phyloP scores from a whole-genome alignment of 2,113 vertebrate genomes.

The Aspiorhynchus laticeps region DNA sequence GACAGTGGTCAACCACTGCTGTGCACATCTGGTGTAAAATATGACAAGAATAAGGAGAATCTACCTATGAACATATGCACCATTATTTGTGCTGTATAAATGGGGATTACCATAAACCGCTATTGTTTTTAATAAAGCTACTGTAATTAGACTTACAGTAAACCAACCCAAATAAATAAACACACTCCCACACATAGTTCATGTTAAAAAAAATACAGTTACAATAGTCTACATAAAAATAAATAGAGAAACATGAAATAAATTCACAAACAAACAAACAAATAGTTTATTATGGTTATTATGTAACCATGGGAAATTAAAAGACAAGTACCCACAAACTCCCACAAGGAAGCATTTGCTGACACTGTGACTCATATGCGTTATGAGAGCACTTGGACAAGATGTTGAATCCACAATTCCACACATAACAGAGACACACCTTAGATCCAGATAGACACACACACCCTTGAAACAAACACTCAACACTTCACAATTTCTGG shows the following conservation, averaged over 20 bases:
- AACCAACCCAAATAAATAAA: no score
- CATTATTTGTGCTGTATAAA: neutral
- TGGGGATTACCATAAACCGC: neutral
- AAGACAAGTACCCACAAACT: neutral
- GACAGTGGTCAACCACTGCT: neutral
- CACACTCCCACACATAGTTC: no score
- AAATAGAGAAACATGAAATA: neutral
- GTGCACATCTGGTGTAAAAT: slow-evolving; percentile 15
- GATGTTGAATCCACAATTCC: neutral
- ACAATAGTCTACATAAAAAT: no score
- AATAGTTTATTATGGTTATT: neutral
- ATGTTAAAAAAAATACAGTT: no score
- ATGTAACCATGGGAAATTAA: neutral
- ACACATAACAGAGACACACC: neutral
- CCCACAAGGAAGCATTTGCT: neutral
- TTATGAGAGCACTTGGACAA: neutral
- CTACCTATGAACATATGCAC: neutral
- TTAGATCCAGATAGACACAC: neutral
- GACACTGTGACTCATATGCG: slow-evolving; percentile 5
- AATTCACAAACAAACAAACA: neutral
- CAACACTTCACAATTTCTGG: slow-evolving; percentile 15
- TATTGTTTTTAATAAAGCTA: neutral
- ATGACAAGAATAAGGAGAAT: slow-evolving; percentile 34
- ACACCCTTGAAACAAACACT: slow-evolving; percentile 4
- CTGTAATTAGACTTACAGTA: neutral